Evolutionary conservation across 2,113 vertebrate genomes (phyloP), one percentile per base, ranked within the genome.

Genomic region (Probosciger aterrimus): DNA sequence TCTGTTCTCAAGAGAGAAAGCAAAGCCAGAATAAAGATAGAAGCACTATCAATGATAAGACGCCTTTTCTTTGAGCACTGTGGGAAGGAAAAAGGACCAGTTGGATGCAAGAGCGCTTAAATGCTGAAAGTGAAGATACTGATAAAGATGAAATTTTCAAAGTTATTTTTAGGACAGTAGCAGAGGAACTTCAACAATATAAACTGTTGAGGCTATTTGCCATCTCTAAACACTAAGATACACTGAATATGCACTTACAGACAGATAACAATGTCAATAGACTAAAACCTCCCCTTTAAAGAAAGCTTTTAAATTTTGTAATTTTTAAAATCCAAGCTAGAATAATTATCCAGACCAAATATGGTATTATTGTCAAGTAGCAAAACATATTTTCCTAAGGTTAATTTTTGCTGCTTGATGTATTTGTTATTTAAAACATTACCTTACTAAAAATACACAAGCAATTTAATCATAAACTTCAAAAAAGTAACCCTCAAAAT

Each of bases 401-500:
- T 84, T 14, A 94, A 62, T 44, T 93, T 88, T 81, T 93, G 44
- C 31, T 63, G 80, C 23, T 17, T 74, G 67, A 80, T 75, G 64
- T 75, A 95, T 84, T 94, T 90, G 68, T 77, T 68, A 93, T 24
- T 73, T 87, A 87, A 91, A 85, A 92, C 16, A 83, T 74, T 83
- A 83, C 14, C 7, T 71, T 80, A 62, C 25, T 89, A 90, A 94
- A 96, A 96, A 81, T 92, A 77, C 47, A 77, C 30, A 78, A 76
- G 33, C 8, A 4, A 62, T 94, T 96, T 94, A 73, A 78, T 84
- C 59, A 85, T 47, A 82, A 76, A 70, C 24, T 87, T 94, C 83
- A 47, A 95, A 95, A 92, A 95, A 91, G 41, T 90, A 96, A 93
- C 35, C 74, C 93, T 94, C 47, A 80, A 86, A 90, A 95, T 59